phyloP scores from a whole-genome alignment of 2,888 invertebrate species.

The Tryphoninae sp. region DNA sequence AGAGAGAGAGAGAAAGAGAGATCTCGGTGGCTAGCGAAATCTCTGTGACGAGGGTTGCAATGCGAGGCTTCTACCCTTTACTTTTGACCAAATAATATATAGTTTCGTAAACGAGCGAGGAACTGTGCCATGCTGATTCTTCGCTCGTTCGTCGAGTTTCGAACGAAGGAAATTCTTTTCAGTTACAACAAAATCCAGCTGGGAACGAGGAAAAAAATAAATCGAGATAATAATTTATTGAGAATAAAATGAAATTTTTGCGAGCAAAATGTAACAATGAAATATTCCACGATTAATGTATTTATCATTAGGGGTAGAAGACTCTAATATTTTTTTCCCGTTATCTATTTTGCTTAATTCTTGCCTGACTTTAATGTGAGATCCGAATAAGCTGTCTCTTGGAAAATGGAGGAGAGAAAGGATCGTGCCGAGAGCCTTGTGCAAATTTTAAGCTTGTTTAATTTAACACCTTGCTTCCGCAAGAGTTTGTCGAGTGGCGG shows the following conservation, averaged over 20 bases:
- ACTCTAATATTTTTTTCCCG: background rate
- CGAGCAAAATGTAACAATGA: background rate
- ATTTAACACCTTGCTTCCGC: constrained; percentile 79
- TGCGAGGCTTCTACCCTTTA: constrained; percentile 34
- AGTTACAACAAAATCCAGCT: no score
- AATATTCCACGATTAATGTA: background rate
- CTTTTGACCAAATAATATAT: constrained; percentile 43
- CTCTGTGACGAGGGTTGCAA: constrained; percentile 43
- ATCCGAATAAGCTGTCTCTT: constrained; percentile 37
- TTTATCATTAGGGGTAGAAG: background rate
- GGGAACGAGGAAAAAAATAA: background rate
- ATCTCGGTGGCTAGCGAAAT: constrained; percentile 14
- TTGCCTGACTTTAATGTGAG: background rate
- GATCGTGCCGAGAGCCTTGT: constrained; percentile 45
- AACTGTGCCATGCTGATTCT: constrained; percentile 8
- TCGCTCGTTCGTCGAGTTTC: background rate
- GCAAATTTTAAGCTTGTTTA: constrained; percentile 81
- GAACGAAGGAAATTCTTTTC: background rate
- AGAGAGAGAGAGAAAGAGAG: background rate
- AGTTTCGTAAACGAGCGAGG: constrained; percentile 2
- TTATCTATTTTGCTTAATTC: constrained; percentile 1
- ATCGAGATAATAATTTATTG: background rate
- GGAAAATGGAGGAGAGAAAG: constrained; percentile 25
- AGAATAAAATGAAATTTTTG: background rate
- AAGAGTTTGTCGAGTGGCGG: constrained; percentile 70